Evolutionary conservation across 1,140 invertebrate genomes (phyloP), one percentile per base, ranked within the genome.

Genomic region (Tyrophagus putrescentiae): DNA sequence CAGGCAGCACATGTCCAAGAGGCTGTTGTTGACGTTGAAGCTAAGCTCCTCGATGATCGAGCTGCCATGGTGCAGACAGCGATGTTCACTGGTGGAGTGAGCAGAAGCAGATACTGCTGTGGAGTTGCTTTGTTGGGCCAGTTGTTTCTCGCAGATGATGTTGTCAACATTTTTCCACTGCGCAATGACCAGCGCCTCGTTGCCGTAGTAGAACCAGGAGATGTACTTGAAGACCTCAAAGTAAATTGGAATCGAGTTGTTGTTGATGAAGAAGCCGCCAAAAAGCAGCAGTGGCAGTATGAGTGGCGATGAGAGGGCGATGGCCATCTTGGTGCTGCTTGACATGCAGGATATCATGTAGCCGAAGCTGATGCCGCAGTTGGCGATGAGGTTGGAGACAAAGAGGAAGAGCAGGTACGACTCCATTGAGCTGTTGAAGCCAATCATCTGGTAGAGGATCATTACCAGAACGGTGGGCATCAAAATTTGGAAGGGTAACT

Each of bases 131-230:
- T 57, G 75, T 78, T 0, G 82, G 81, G 68, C 85, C 89, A 3
- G 83, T n/a, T n/a, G n/a, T n/a, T n/a, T n/a, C n/a, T n/a, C n/a
- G n/a, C n/a, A n/a, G n/a, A n/a, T 82, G 13, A 39, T 82, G 82
- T 70, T 85, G 86, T 9, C 76, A 76, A 91, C 76, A 16, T 81
- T 79, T 0, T 77, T 71, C 92, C 92, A 97, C 70, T 97, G 90
- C 73, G 93, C 95, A 48, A 96, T 83, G n/a, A 87, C 75, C 1
- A 96, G 73, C 0, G 88, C 85, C 74, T 95, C 91, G 72, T 90
- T 93, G 41, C 84, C 87, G 71, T 93, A 96, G 48, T 84, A 80
- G 73, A 97, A 95, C 89, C 93, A 97, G 0, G 90, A 95, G 18
- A 96, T 71, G 72, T 92, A 88, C 16, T 87, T 86, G 57, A 96